Conservation (phyloP, 2,888 invertebrate species). For the Aporophyla nigra region DNA sequence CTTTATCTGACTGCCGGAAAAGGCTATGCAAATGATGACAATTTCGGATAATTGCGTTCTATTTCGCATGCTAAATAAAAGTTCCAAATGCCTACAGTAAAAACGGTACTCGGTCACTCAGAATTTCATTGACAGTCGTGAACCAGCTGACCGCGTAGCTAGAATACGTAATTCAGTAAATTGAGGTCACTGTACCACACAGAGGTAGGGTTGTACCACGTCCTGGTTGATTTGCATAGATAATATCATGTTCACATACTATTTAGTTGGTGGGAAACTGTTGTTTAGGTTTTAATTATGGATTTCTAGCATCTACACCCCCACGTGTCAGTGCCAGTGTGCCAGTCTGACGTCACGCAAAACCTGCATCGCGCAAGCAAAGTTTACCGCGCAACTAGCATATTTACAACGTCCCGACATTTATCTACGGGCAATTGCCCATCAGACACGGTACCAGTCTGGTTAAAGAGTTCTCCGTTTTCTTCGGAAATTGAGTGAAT, state of each 20-base stretch:
- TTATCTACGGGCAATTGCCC: too few species aligned
- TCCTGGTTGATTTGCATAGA: slow-evolving; percentile 25
- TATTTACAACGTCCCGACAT: too few species aligned
- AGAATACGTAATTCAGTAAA: slow-evolving; percentile 60
- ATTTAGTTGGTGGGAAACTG: slow-evolving; percentile 1
- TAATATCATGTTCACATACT: slow-evolving; percentile 23
- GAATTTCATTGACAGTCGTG: slow-evolving; percentile 58
- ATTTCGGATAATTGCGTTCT: background rate
- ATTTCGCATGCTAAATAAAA: background rate
- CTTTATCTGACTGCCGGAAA: too few species aligned
- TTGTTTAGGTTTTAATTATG: too few species aligned
- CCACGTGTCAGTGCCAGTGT: too few species aligned
- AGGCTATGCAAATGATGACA: background rate
- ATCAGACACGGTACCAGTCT: too few species aligned
- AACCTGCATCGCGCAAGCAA: too few species aligned
- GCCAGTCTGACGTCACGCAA: too few species aligned
- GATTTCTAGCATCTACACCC: too few species aligned
- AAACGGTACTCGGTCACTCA: slow-evolving; percentile 18
- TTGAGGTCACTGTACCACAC: slow-evolving; percentile 51
- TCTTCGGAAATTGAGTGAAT: too few species aligned
- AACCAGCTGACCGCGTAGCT: slow-evolving; percentile 28
- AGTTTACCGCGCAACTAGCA: too few species aligned
- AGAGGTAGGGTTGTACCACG: slow-evolving; percentile 11
- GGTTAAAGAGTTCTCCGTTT: too few species aligned
- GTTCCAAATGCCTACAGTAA: background rate